Evolutionary conservation across 92 coral and sea anemone genomes (phyloP).

Genomic region (Isaurus tuberculatus): DNA sequence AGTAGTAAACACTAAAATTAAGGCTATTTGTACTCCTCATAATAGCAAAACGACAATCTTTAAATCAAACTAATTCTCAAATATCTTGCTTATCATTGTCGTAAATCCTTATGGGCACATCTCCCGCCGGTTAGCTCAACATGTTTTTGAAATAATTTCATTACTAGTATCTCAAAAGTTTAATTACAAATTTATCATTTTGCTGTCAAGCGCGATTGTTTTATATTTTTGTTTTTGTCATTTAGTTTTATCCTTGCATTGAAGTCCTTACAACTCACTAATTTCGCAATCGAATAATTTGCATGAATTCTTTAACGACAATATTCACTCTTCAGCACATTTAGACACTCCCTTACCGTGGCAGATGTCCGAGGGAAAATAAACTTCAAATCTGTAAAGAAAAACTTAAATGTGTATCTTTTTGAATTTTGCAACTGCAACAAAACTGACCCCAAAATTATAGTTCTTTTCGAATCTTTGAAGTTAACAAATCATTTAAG

Average conservation of each 20-base stretch:
- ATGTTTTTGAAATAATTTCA: background rate
- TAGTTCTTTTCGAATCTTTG: background rate
- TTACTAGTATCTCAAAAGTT: background rate
- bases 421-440: background rate
- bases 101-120: slow-evolving; percentile 4
- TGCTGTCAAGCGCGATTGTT: background rate
- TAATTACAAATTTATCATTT: background rate
- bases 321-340: background rate
- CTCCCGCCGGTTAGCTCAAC: background rate
- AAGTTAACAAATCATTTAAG: background rate
- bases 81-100: slow-evolving; percentile 24
- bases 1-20: background rate
- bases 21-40: background rate
- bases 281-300: background rate
- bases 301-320: background rate
- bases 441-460: background rate
- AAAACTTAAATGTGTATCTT: background rate
- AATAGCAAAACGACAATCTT: background rate
- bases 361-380: background rate
- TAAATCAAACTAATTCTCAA: slow-evolving; percentile 5
- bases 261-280: background rate
- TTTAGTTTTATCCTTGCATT: background rate
- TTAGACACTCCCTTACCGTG: background rate
- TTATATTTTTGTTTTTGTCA: background rate
- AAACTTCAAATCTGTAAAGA: background rate